phyloP scores from a whole-genome alignment of 92 coral and sea anemone genomes.

The Galaxea fascicularis region DNA sequence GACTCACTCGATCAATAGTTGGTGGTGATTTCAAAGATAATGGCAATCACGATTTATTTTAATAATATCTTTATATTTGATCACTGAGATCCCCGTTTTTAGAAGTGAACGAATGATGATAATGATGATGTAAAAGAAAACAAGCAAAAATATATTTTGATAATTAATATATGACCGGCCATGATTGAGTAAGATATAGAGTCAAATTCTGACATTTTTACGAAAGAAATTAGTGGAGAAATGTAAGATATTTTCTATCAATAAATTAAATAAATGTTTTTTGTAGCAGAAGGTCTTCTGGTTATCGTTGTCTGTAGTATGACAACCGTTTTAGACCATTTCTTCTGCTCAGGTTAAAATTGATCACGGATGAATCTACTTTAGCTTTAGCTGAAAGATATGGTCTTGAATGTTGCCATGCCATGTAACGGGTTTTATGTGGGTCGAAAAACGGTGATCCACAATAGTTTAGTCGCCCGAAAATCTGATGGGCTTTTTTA shows the following conservation, averaged over 20 bases:
- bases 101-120: too few relatives aligned
- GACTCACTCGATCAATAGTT: neutral
- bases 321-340: conserved; percentile 93
- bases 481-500: neutral
- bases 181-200: conserved; percentile 20
- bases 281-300: conserved; percentile 47
- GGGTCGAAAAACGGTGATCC: neutral
- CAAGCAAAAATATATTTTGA: neutral
- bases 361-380: conserved; percentile 14
- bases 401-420: conserved; percentile 98
- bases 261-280: conserved; percentile 42
- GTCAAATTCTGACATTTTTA: conserved; percentile 9
- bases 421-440: neutral
- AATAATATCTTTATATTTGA: neutral
- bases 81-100: too few relatives aligned
- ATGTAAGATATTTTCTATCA: conserved; percentile 43
- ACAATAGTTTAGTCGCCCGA: neutral
- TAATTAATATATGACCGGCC: conserved; percentile 37
- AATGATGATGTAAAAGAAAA: neutral
- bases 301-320: conserved; percentile 55
- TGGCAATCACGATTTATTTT: neutral
- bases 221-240: conserved; percentile 7
- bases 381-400: conserved; percentile 71
- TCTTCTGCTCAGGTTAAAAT: conserved; percentile 49
- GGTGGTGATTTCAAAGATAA: neutral